Evolutionary conservation across 2,797 vertebrate species (phyloP).

Genomic region (Takifugu ocellatus): DNA sequence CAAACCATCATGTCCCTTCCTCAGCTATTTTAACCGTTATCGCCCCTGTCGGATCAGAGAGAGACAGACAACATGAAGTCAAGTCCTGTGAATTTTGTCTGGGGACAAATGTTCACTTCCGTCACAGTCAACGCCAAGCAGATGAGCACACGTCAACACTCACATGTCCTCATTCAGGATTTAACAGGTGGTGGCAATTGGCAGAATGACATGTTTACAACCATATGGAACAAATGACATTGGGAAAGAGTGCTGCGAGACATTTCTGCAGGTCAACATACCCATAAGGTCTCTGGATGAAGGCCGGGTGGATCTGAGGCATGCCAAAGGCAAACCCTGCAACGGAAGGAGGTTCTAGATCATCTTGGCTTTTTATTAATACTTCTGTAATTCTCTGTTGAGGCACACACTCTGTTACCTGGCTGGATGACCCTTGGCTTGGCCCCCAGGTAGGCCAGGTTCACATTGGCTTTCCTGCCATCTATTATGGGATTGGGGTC

Average conservation of each 20-base stretch:
- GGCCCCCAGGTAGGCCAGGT: conserved; percentile 95
- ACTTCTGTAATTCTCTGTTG: conserved; percentile 23
- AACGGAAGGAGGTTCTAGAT: conserved; percentile 40
- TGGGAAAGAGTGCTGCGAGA: background rate
- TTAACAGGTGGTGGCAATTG: conserved; percentile 35
- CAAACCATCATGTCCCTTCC: conserved; percentile 93
- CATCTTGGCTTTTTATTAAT: conserved; percentile 3
- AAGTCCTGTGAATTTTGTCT: conserved; percentile 67
- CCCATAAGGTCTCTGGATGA: conserved; percentile 97
- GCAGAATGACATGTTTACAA: conserved; percentile 40
- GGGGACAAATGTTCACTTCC: conserved; percentile 69
- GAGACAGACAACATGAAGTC: conserved; percentile 94
- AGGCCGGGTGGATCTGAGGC: conserved; percentile 95
- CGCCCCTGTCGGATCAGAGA: conserved; percentile 99
- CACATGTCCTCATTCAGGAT: conserved; percentile 58
- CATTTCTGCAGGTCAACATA: conserved; percentile 71
- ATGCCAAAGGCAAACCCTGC: conserved; percentile 95
- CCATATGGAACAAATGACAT: conserved; percentile 11
- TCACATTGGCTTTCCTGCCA: conserved; percentile 96
- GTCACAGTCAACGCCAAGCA: conserved; percentile 68
- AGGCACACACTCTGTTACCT: conserved; percentile 75
- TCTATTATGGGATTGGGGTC: conserved; percentile 98
- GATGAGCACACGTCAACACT: conserved; percentile 66
- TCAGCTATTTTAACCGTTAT: conserved; percentile 97
- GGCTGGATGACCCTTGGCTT: conserved; percentile 97